Evolutionary conservation across 1,140 invertebrate species (phyloP), one percentile per base, ranked within the genome.

Genomic region (Psilanteris sp.): DNA sequence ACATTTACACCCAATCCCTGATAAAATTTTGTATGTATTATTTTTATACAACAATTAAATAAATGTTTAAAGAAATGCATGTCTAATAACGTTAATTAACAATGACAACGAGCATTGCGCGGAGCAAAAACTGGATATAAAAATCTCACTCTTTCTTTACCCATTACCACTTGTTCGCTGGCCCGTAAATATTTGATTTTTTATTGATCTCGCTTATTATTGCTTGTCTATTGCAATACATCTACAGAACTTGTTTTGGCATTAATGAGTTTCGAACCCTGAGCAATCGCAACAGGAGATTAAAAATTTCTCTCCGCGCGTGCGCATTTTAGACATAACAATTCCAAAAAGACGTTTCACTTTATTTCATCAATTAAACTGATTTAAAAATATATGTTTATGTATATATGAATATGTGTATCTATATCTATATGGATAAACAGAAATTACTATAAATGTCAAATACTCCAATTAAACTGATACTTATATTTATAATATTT

Each of bases 191-290:
- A 73, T 50, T 41, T 46, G 14, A 70, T 71, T 67, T 78, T 9
- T 43, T 10, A 59, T 68, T 54, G 11, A 34, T 81, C 67, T 78
- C 44, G 44, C 61, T 73, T 79, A 83, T 84, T 87, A 86, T 86
- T 87, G 85, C 86, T 88, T 87, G 52, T 81, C 78, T 70, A 77
- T 85, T 81, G 82, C 83, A 83, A 79, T 84, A 79, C 74, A 84
- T 78, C 70, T 80, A 78, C 36, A 64, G 24, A 81, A 83, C 81
- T 83, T 54, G 77, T 78, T 87, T 86, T 86, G 83, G 83, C 84
- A 85, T 86, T 79, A 80, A 78, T 81, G 79, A 85, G 78, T 85
- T 81, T 81, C 78, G 73, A 83, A 84, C 79, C 79, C 83, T 84
- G 81, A 83, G 81, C 82, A 81, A 80, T 48, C 77, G 79, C 79